These are phyloP conservation scores for Protodeltote pygarga DNA, from an alignment of 2,888 invertebrate genomes.

Conservation along the genomic window DNA sequence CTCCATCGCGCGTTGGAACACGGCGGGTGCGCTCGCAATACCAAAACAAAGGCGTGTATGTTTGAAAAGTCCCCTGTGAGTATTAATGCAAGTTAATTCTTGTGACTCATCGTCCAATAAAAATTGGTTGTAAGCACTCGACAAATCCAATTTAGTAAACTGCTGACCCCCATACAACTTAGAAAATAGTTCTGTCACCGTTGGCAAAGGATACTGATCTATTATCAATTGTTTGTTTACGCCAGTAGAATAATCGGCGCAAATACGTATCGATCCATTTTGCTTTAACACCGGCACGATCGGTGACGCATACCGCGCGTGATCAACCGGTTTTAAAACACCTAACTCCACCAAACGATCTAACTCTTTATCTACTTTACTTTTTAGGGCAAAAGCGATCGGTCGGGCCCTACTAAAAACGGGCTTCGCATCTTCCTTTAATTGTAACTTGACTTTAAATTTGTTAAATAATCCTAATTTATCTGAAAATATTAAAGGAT, in stretches of 20 bases:
- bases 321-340: constrained; percentile 31
- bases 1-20: constrained; percentile 16
- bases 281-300: constrained; percentile 9
- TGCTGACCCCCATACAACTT: constrained; percentile 8
- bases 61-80: constrained; percentile 27
- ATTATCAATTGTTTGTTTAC: constrained; percentile 12
- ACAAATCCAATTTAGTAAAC: constrained; percentile 15
- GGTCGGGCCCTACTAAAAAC: constrained; percentile 34
- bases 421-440: constrained; percentile 9
- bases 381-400: constrained; percentile 33
- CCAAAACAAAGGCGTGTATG: constrained; percentile 29
- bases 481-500: too few species aligned
- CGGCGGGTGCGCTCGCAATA: constrained; percentile 16
- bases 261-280: constrained; percentile 6
- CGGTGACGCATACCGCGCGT: constrained; percentile 21
- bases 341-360: constrained; percentile 28
- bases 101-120: constrained; percentile 8
- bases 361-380: constrained; percentile 32
- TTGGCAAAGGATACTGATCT: constrained; percentile 15
- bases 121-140: constrained; percentile 2
- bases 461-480: constrained; percentile 6
- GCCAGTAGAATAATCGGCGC: constrained; percentile 2
- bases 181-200: constrained; percentile 7
- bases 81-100: constrained; percentile 32
- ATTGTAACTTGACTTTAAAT: constrained; percentile 1